Evolutionary conservation across 1,140 invertebrate species (phyloP).

Genomic region (Chironomus striatipennis): DNA sequence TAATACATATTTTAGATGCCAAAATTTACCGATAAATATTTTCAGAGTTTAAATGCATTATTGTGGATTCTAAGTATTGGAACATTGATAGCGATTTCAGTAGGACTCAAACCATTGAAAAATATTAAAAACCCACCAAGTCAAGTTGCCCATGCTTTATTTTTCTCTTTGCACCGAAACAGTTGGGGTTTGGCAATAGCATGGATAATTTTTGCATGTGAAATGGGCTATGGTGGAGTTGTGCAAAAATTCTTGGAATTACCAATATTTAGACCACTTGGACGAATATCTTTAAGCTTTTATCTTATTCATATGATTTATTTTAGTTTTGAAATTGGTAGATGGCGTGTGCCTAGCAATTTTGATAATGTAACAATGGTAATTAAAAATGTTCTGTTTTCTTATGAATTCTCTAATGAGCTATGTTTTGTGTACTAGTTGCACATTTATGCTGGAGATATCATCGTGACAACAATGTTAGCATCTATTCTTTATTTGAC

Average conservation of each 20-base stretch:
- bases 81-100: background rate
- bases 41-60: background rate
- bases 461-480: background rate
- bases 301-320: background rate
- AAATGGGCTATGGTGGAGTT: background rate
- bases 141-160: background rate
- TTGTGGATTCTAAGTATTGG: background rate
- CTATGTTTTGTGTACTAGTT: background rate
- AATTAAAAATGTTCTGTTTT: too few relatives aligned
- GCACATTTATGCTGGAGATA: background rate
- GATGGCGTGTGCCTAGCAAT: too few relatives aligned
- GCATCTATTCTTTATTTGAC: background rate
- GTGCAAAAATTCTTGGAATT: background rate
- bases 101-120: background rate
- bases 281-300: background rate
- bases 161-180: background rate
- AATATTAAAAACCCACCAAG: background rate
- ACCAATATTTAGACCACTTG: background rate
- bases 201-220: slow-evolving; percentile 7
- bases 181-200: background rate
- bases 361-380: too few relatives aligned
- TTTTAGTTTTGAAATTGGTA: too few relatives aligned
- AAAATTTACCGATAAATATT: background rate
- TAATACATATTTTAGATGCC: background rate
- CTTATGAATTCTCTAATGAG: background rate